Evolutionary conservation across 1,140 invertebrate genomes (phyloP).

Genomic region (Brachionus paranguensis): DNA sequence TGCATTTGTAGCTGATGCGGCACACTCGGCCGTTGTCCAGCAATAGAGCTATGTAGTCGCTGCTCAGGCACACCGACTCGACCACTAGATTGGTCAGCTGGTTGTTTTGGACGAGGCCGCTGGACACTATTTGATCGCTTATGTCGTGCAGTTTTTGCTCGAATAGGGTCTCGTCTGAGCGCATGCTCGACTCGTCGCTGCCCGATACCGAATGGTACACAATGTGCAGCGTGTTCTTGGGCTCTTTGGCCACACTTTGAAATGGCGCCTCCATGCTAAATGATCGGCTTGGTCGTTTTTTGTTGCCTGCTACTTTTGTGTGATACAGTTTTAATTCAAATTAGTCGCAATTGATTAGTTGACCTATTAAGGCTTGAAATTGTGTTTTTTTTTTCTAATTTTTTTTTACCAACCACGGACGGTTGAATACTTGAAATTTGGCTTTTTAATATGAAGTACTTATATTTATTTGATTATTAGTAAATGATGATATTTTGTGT

Average conservation of each 20-base stretch:
- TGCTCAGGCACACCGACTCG: not conserved
- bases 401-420: not conserved
- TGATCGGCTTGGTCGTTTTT: not conserved
- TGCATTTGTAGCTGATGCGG: conserved; percentile 30
- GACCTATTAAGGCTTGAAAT: not conserved
- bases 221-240: not conserved
- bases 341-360: not conserved
- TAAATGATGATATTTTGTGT: not conserved
- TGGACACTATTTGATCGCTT: not conserved
- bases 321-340: not conserved
- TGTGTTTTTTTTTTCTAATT: too few species aligned
- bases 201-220: not conserved
- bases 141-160: conserved; percentile 7
- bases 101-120: not conserved
- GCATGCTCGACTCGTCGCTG: not conserved
- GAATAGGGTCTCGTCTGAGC: not conserved
- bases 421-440: not conserved
- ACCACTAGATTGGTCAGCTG: conserved; percentile 31
- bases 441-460: not conserved
- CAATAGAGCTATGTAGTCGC: conserved; percentile 4
- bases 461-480: not conserved
- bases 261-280: not conserved
- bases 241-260: conserved; percentile 8
- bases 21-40: conserved; percentile 15
- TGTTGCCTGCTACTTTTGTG: not conserved